Percentiles rank a stretch among this genome's conserved stretches.
Conservation (phyloP, 1,140 invertebrate species). For the Matsumurasca onukii region DNA sequence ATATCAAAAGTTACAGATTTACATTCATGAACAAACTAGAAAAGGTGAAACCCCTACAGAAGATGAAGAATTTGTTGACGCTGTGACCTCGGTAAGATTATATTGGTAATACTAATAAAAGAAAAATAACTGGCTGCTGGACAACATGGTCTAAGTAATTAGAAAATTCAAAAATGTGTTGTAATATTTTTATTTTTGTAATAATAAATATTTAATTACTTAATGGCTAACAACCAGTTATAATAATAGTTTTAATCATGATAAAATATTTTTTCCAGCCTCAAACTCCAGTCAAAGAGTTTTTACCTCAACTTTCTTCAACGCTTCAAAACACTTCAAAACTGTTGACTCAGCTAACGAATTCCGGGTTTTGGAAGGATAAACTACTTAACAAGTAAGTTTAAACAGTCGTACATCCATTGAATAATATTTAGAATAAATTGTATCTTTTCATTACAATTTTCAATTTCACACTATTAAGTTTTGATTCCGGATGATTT, state of each 20-base stretch:
- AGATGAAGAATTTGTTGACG: conserved; percentile 20
- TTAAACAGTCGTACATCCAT: too few relatives aligned
- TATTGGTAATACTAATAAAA: too few relatives aligned
- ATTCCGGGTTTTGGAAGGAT: conserved; percentile 33
- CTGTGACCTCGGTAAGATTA: conserved; percentile 7
- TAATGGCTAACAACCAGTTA: too few relatives aligned
- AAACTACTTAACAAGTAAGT: conserved; percentile 20
- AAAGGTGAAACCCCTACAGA: conserved; percentile 11
- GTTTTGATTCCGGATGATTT: too few relatives aligned
- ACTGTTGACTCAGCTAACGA: conserved; percentile 22
- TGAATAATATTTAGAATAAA: too few relatives aligned
- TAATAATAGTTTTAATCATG: background rate
- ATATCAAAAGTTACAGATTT: conserved; percentile 16
- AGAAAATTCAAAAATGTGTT: too few relatives aligned
- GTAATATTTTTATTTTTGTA: too few relatives aligned
- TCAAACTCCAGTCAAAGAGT: conserved; percentile 21
- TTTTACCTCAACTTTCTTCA: conserved; percentile 22
- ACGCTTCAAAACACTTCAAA: conserved; percentile 29
- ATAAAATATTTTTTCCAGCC: conserved; percentile 23
- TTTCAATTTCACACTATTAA: too few relatives aligned
- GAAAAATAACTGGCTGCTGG: too few relatives aligned
- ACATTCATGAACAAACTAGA: conserved; percentile 21
- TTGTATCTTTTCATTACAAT: too few relatives aligned
- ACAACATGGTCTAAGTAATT: too few relatives aligned
- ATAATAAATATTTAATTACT: too few relatives aligned